Evolutionary conservation across 2,888 invertebrate genomes (phyloP).

Genomic region (Gymnosoma rotundatum): DNA sequence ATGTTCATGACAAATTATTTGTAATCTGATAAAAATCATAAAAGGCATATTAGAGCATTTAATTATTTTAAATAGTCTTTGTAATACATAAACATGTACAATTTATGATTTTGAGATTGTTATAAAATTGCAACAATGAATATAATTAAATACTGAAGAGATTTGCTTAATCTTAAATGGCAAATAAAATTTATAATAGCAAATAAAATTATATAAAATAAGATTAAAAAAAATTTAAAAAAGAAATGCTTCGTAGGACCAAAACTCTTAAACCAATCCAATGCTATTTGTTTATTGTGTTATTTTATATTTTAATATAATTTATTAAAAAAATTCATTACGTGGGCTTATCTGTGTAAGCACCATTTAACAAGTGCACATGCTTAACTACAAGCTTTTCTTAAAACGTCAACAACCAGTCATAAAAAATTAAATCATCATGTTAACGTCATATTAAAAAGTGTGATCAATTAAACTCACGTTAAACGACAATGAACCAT

Average conservation of each 20-base stretch:
- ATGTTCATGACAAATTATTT: conserved; percentile 28
- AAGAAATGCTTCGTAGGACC: conserved; percentile 4
- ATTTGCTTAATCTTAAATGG: not conserved
- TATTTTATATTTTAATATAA: not conserved
- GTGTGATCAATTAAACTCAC: conserved; percentile 62
- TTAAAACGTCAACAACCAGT: conserved; percentile 33
- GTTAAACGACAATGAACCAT: conserved; percentile 46
- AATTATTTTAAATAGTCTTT: conserved; percentile 38
- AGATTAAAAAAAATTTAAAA: not conserved
- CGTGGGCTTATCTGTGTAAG: conserved; percentile 10
- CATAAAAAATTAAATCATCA: conserved; percentile 3
- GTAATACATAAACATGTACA: not conserved
- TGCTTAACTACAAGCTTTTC: not conserved
- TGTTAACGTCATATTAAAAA: conserved; percentile 50
- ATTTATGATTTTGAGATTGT: not conserved
- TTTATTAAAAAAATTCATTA: conserved; percentile 12
- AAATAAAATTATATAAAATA: not conserved
- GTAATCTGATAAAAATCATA: conserved; percentile 18
- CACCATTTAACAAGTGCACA: too few relatives aligned
- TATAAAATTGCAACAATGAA: not conserved
- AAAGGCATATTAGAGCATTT: conserved; percentile 19
- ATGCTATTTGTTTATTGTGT: not conserved
- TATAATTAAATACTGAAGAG: not conserved
- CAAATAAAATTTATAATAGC: not conserved
- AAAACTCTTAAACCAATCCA: not conserved